A percentile compares a stretch with the other conserved stretches of the same genome.
phyloP scores from a whole-genome alignment of 2,888 invertebrate species.

The Drosophila vallismaia region DNA sequence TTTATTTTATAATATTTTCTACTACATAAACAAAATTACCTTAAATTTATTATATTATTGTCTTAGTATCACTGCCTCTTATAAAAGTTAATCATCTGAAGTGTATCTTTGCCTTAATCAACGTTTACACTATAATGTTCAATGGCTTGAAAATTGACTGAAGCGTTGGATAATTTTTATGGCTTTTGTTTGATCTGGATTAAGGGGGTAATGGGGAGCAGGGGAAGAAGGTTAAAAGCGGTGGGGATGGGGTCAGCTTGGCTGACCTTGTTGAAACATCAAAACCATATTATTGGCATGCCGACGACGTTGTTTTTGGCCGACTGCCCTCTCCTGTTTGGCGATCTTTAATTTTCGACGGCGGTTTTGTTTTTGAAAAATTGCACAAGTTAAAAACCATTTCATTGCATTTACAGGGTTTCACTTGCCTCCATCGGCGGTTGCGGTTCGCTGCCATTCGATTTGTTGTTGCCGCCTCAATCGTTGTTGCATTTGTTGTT shows the following conservation, averaged over 20 bases:
- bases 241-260: slow-evolving; percentile 9
- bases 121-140: slow-evolving; percentile 4
- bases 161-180: slow-evolving; percentile 69
- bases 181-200: slow-evolving; percentile 64
- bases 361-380: slow-evolving; percentile 57
- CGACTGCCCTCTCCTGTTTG: not conserved
- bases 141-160: slow-evolving; percentile 66
- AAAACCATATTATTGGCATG: slow-evolving; percentile 67
- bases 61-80: not conserved
- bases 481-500: slow-evolving; percentile 13
- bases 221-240: slow-evolving; percentile 2
- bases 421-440: slow-evolving; percentile 60
- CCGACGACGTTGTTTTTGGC: slow-evolving; percentile 42
- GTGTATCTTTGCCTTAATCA: not conserved
- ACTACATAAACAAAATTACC: not conserved
- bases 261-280: slow-evolving; percentile 72
- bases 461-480: slow-evolving; percentile 53
- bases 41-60: too few relatives aligned
- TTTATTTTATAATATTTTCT: not conserved
- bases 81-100: not conserved
- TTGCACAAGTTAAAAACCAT: slow-evolving; percentile 76
- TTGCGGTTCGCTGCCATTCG: slow-evolving; percentile 63
- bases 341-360: slow-evolving; percentile 28
- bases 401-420: slow-evolving; percentile 77
- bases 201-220: not conserved